A percentile compares a stretch with the other conserved stretches of the same genome.
Evolutionary conservation across 37 sponge, comb jelly and placozoan genomes (phyloP).

Genomic region (Beroe ovata): DNA sequence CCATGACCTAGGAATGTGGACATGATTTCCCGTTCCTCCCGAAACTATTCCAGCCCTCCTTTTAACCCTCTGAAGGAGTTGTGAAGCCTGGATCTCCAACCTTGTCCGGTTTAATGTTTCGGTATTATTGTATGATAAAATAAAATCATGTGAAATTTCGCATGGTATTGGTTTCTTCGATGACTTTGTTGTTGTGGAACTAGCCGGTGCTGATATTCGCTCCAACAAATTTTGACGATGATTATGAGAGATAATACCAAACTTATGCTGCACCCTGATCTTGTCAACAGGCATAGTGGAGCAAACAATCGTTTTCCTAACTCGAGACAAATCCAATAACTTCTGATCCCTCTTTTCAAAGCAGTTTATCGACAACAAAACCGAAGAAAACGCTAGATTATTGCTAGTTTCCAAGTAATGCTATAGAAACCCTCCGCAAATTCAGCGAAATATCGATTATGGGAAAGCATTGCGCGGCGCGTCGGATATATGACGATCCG

Average conservation of each 20-base stretch:
- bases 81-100: conserved; percentile 36
- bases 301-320: too few species aligned
- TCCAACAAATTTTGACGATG: conserved; percentile 57
- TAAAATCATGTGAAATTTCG: conserved; percentile 60
- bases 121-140: conserved; percentile 6
- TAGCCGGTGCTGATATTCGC: conserved; percentile 38
- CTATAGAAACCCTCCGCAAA: conserved; percentile 64
- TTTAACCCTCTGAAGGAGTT: conserved; percentile 30
- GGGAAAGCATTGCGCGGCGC: too few species aligned
- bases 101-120: background rate
- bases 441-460: too few species aligned
- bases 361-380: background rate
- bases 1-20: conserved; percentile 62
- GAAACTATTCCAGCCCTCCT: conserved; percentile 11
- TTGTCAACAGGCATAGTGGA: conserved; percentile 68
- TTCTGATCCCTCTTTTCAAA: background rate
- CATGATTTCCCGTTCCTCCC: conserved; percentile 38
- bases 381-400: background rate
- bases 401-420: conserved; percentile 26
- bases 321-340: too few species aligned
- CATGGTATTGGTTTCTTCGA: conserved; percentile 3
- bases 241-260: conserved; percentile 61
- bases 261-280: conserved; percentile 38
- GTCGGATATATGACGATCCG: too few species aligned
- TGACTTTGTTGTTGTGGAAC: background rate